Evolutionary conservation across 2,797 vertebrate species (phyloP), one percentile per base, ranked within the genome.

Genomic region (Hippocampus kuda): DNA sequence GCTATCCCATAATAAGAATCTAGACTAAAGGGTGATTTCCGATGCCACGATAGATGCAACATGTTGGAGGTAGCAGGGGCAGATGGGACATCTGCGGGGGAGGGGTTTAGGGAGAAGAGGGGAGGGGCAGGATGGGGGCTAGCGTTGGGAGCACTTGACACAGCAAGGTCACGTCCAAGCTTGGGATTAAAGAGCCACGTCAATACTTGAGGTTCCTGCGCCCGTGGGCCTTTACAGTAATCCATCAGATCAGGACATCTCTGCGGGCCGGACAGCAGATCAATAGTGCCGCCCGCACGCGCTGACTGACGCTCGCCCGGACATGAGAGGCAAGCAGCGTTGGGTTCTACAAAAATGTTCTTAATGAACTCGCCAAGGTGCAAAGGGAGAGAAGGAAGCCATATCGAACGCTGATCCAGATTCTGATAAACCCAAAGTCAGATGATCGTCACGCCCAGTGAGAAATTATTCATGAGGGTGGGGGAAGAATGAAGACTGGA

Each of bases 191-290:
- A 87, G 83, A 85, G 81, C 76, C 85, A 77, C 83, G 80, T 91
- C 89, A 85, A 90, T 89, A 90, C 84, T 65, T 76, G 81, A 86
- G 87, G 88, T 89, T 89, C 83, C 84, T 86, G 85, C 72, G 84
- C 89, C 86, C 87, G 82, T 88, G 88, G 84, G 86, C 85, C 86
- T 88, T 83, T 87, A 88, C 86, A 87, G 89, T 90, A 89, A 91
- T 91, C 90, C 88, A 91, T 91, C 89, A 90, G 88, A 91, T 90
- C 89, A 89, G 87, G 89, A 90, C 89, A 90, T 90, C 87, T 89
- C 88, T 75, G 79, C 81, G 82, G 88, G 81, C 80, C 72, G 81
- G 86, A 85, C 85, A 85, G 80, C 74, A 67, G 86, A 90, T 91
- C 90, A 74, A 91, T 91, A 86, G 68, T 72, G 62, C 68, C 77